Evolutionary conservation across 2,888 invertebrate genomes (phyloP).

Genomic region (Drosophila mimetica): DNA sequence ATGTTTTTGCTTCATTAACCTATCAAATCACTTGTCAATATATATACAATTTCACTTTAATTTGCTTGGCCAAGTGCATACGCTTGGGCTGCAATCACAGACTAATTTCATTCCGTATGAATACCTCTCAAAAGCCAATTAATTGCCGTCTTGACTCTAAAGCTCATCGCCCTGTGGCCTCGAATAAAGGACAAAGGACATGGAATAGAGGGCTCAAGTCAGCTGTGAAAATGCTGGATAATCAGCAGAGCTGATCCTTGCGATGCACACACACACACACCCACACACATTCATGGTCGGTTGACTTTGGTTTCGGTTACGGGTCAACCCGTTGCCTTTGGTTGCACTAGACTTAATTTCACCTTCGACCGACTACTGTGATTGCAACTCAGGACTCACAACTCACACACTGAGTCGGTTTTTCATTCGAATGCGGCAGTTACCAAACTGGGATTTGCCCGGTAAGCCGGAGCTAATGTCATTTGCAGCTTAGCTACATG

Average conservation of each 20-base stretch:
- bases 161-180: slow-evolving; percentile 14
- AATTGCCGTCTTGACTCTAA: slow-evolving; percentile 24
- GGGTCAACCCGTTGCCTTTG: slow-evolving; percentile 3
- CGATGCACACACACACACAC: slow-evolving; percentile 23
- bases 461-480: slow-evolving; percentile 62
- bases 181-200: slow-evolving; percentile 23
- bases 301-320: too few relatives aligned
- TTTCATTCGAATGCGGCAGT: slow-evolving; percentile 26
- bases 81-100: not conserved
- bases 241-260: slow-evolving; percentile 26
- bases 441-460: slow-evolving; percentile 25
- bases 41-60: not conserved
- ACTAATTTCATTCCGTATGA: slow-evolving; percentile 16
- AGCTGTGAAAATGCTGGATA: slow-evolving; percentile 54
- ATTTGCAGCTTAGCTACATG: slow-evolving; percentile 60
- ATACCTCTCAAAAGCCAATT: slow-evolving; percentile 21
- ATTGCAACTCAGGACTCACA: slow-evolving; percentile 4
- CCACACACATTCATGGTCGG: slow-evolving; percentile 7
- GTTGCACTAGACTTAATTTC: slow-evolving; percentile 41
- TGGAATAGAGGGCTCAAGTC: slow-evolving; percentile 45
- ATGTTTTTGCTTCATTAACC: not conserved
- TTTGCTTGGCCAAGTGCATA: slow-evolving; percentile 1
- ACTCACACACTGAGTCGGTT: not conserved
- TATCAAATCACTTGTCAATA: not conserved
- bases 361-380: slow-evolving; percentile 27